A percentile compares a stretch with the other conserved stretches of the same genome.
Evolutionary conservation across 2,888 invertebrate species (phyloP).

Genomic region (Cheilosia grossa): DNA sequence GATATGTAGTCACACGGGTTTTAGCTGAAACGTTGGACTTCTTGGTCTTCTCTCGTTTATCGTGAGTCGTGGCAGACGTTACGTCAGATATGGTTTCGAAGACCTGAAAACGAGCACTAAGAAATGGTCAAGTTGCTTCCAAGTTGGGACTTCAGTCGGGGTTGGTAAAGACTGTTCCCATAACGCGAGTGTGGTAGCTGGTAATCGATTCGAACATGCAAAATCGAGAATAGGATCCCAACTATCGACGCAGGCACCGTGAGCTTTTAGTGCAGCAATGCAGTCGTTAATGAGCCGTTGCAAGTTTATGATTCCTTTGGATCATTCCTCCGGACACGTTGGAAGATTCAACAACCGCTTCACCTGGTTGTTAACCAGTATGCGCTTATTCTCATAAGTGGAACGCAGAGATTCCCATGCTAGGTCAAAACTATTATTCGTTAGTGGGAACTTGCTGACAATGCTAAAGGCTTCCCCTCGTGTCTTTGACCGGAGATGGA

Average conservation of each 20-base stretch:
- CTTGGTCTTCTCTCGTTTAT: neutral
- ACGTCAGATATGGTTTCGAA: slow-evolving; percentile 22
- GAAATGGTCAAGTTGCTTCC: slow-evolving; percentile 16
- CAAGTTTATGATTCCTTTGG: neutral
- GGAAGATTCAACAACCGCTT: neutral
- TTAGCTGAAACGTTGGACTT: neutral
- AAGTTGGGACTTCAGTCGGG: slow-evolving; percentile 15
- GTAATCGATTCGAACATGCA: slow-evolving; percentile 10
- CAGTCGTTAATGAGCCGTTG: neutral
- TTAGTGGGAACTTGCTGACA: neutral
- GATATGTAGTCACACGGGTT: neutral
- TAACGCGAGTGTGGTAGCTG: neutral
- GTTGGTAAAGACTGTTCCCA: slow-evolving; percentile 18
- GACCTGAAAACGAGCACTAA: neutral
- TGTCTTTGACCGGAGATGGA: slow-evolving; percentile 7
- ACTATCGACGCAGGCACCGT: neutral
- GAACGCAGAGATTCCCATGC: neutral
- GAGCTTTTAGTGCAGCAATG: too few relatives aligned
- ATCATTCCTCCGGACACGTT: neutral
- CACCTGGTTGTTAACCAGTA: neutral
- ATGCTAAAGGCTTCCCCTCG: neutral
- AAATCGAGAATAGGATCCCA: slow-evolving; percentile 20
- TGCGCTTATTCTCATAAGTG: slow-evolving; percentile 1
- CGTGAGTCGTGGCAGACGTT: neutral
- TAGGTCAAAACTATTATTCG: neutral